Evolutionary conservation across 2,797 vertebrate genomes (phyloP), one percentile per base, ranked within the genome.

Genomic region (Uromys caudimaculatus): DNA sequence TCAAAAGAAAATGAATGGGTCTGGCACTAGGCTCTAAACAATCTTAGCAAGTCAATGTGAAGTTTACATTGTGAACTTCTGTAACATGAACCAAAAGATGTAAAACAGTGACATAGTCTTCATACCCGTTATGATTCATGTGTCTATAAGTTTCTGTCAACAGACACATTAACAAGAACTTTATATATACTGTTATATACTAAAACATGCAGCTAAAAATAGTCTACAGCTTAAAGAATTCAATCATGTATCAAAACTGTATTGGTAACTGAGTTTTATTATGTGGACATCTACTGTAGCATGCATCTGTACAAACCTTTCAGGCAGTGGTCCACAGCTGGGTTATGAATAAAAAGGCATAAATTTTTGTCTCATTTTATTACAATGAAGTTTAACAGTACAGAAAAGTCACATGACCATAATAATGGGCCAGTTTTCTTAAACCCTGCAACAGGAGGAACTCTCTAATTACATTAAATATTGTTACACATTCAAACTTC

Each of bases 351-450:
- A 99, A 99, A 99, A 99, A 99, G 99, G 99, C 99, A 98, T 98
- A 98, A 99, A 98, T 99, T 99, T 99, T 99, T 99, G 99, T 99
- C 98, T 99, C 98, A 98, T 99, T 99, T 99, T 99, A 99, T 99
- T 99, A 99, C 99, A 99, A 99, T 99, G 99, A 99, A 99, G 98
- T 99, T 99, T 99, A 99, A 99, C 99, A 98, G 98, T 99, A 99
- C 99, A 99, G 99, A 99, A 99, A 99, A 99, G 98, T 99, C 99
- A 99, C 99, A 99, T 97, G 98, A 99, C 98, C 99, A 98, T 98
- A 98, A 98, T 98, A 98, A 98, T 98, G 99, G 98, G 99, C 98
- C 98, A 99, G 98, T 99, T 98, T 97, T 97, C 87, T 98, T 98
- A 97, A 99, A 99, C 98, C 99, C 99, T 99, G 99, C 97, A 99